Conservation (phyloP, 2,113 vertebrate species). For the Seriola dumerili region DNA sequence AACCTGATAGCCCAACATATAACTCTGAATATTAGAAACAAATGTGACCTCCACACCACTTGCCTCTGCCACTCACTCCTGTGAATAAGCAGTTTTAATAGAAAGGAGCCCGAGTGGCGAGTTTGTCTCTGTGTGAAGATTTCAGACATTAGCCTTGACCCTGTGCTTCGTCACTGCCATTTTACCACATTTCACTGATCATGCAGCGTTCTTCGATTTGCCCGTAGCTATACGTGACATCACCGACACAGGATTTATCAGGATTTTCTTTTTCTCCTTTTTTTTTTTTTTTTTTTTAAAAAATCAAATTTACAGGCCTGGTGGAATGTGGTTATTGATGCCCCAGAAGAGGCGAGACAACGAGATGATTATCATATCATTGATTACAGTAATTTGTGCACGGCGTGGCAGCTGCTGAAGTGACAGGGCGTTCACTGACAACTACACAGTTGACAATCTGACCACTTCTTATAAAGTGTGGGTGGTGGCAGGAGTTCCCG, state of each 20-base stretch:
- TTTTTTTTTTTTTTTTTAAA: conserved; percentile 44
- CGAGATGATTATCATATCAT: conserved; percentile 59
- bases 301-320: conserved; percentile 54
- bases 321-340: conserved; percentile 57
- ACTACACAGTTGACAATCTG: conserved; percentile 40
- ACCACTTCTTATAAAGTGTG: conserved; percentile 63
- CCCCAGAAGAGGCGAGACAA: conserved; percentile 34
- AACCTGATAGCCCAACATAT: conserved; percentile 67
- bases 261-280: conserved; percentile 41
- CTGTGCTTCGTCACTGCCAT: conserved; percentile 28
- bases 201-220: conserved; percentile 46
- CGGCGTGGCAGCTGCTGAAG: conserved; percentile 13
- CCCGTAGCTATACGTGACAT: conserved; percentile 45
- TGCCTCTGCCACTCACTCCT: conserved; percentile 20
- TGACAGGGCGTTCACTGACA: conserved; percentile 59
- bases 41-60: conserved; percentile 63
- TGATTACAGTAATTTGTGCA: conserved; percentile 64
- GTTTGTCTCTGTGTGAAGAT: background rate
- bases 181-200: conserved; percentile 31
- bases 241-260: conserved; percentile 43
- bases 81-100: conserved; percentile 37
- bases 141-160: conserved; percentile 26
- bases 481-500: conserved; percentile 57
- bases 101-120: conserved; percentile 7
- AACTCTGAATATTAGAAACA: conserved; percentile 69